Conservation (phyloP, 2,113 vertebrate genomes). For the Mionectes macconnelli region DNA sequence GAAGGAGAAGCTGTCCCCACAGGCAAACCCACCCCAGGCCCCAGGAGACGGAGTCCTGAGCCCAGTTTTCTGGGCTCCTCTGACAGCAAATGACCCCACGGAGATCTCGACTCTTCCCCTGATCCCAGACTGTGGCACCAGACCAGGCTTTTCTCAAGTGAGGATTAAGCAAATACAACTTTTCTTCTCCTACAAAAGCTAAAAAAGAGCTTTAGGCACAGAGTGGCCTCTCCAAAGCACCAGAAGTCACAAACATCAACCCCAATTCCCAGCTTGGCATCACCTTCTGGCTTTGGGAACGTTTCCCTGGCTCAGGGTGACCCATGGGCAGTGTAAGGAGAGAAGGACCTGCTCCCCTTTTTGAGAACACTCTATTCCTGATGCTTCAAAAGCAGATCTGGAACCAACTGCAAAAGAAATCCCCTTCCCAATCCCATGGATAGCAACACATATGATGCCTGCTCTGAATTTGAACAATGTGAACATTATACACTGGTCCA, state of each 20-base stretch:
- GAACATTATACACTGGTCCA: not conserved
- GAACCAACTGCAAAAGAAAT: not conserved
- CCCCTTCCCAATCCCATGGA: not conserved
- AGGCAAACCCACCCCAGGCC: not conserved
- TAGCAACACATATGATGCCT: not conserved
- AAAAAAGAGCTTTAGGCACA: not conserved
- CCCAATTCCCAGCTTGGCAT: not conserved
- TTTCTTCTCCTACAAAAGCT: not conserved
- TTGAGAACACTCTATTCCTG: not conserved
- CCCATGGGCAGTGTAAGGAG: not conserved
- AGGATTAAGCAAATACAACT: not conserved
- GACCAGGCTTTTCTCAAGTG: not conserved
- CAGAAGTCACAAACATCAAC: not conserved
- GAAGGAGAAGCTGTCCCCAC: not conserved
- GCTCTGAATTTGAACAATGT: not conserved
- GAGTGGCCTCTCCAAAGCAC: not conserved
- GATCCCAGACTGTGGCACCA: not conserved
- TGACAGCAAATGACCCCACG: not conserved
- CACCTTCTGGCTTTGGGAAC: not conserved
- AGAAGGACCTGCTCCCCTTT: rapidly evolving
- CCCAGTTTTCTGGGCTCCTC: not conserved
- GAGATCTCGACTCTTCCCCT: not conserved
- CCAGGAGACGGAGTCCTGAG: not conserved
- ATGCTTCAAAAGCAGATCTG: not conserved
- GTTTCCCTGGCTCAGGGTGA: not conserved